Conservation (phyloP, 2,797 vertebrate genomes). For the Nannoperca australis region DNA sequence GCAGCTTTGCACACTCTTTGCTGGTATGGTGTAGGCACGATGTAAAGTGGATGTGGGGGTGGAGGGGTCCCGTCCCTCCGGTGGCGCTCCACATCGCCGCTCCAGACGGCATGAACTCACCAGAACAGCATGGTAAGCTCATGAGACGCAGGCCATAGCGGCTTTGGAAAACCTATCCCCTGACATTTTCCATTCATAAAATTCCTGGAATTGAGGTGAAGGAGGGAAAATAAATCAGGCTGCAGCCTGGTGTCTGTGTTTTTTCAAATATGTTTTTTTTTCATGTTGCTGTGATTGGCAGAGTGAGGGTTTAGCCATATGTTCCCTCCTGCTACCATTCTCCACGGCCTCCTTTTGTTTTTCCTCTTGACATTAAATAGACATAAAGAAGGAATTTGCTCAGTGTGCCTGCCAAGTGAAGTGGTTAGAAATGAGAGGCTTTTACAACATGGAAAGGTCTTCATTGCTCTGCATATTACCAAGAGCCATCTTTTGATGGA, state of each 20-base stretch:
- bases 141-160: slow-evolving; percentile 67
- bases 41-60: slow-evolving; percentile 42
- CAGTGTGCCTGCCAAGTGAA: slow-evolving; percentile 64
- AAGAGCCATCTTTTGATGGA: slow-evolving; percentile 64
- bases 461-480: slow-evolving; percentile 66
- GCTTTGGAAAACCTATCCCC: slow-evolving; percentile 79
- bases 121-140: slow-evolving; percentile 73
- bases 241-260: slow-evolving; percentile 69
- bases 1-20: not conserved
- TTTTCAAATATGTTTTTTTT: slow-evolving; percentile 63
- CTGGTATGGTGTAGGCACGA: slow-evolving; percentile 8
- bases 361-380: slow-evolving; percentile 71
- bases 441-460: slow-evolving; percentile 76
- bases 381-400: slow-evolving; percentile 68
- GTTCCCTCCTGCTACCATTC: slow-evolving; percentile 68
- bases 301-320: slow-evolving; percentile 64
- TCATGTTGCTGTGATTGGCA: slow-evolving; percentile 74
- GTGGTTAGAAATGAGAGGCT: slow-evolving; percentile 69
- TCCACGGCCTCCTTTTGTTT: slow-evolving; percentile 67
- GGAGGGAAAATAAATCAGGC: slow-evolving; percentile 77
- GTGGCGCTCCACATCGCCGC: slow-evolving; percentile 26
- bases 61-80: slow-evolving; percentile 24
- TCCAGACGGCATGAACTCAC: slow-evolving; percentile 70
- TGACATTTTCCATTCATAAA: slow-evolving; percentile 86
- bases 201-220: slow-evolving; percentile 77